These are phyloP conservation scores for Ostrea edulis DNA, from an alignment of 1,140 invertebrate genomes.

Conservation along the genomic window DNA sequence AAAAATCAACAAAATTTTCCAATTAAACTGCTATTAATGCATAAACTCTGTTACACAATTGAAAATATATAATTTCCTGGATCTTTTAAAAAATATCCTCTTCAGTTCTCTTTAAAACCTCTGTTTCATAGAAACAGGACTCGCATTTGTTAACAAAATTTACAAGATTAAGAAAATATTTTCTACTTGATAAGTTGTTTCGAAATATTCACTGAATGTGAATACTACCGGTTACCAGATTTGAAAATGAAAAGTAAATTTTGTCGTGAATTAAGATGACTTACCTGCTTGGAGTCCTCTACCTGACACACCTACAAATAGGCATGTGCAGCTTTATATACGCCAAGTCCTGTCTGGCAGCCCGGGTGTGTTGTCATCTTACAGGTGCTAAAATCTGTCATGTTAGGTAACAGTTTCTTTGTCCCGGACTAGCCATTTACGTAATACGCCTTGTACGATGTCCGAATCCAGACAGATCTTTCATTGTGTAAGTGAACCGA, in stretches of 20 bases:
- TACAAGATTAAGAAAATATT: too few species aligned
- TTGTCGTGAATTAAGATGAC: neutral
- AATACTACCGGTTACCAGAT: too few species aligned
- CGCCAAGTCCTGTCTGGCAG: neutral
- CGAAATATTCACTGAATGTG: too few species aligned
- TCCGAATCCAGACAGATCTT: slow-evolving; percentile 8
- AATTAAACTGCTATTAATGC: too few species aligned
- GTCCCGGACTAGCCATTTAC: slow-evolving; percentile 6
- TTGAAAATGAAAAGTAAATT: neutral
- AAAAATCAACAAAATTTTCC: too few species aligned
- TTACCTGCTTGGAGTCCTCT: slow-evolving; percentile 4
- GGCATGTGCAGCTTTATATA: slow-evolving; percentile 20
- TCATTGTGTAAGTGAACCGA: slow-evolving; percentile 21
- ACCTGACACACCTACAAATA: neutral
- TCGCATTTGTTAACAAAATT: too few species aligned
- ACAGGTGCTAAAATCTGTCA: neutral
- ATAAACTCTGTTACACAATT: too few species aligned
- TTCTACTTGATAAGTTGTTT: too few species aligned
- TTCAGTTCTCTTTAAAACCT: too few species aligned
- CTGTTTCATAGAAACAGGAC: too few species aligned
- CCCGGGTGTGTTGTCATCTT: neutral
- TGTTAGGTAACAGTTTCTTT: slow-evolving; percentile 33
- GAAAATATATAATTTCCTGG: too few species aligned
- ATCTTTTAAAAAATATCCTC: too few species aligned
- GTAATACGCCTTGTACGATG: neutral